Evolutionary conservation across 2,113 vertebrate genomes (phyloP), one percentile per base, ranked within the genome.

Genomic region (Daphoenositta chrysoptera): DNA sequence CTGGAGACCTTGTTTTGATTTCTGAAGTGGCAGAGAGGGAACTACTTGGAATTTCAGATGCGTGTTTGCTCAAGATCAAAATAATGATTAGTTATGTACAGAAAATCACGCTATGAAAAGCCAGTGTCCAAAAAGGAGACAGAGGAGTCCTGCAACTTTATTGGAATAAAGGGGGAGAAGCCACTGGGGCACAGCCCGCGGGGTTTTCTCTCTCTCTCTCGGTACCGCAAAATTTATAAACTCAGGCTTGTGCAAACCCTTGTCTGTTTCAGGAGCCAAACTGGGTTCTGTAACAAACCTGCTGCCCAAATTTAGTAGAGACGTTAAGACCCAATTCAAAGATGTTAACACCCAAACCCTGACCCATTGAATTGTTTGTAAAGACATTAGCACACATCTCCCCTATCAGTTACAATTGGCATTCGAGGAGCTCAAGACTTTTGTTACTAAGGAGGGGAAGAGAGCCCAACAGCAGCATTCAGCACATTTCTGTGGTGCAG

Each of bases 21-120:
- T 92, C 63, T 95, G 80, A 73, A 87, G 61, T 65, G 37, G 37
- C 33, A 83, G 24, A 92, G 50, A 73, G 72, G 42, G 63, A 93
- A 70, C 93, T 94, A 91, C 48, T 56, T 65, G 81, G 54, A 80
- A 79, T 63, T 90, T 94, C 37, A 76, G 73, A 56, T 85, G 26
- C 35, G 23, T 88, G 27, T 80, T 71, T 96, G 81, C 26, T 75
- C 48, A 81, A 93, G 65, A 86, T 91, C 60, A 77, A 93, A 97
- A 87, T 56, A 23, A 79, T 87, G 50, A 82, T 89, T 73, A 56
- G n/a, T 35, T 45, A 26, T 17, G 23, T n/a, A n/a, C 8, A 9
- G 42, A 47, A 47, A 47, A n/a, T 66, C 42, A 18, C 22, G 6
- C 31, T n/a, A 6, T 65, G 42, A 65, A 45, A 45, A 65, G 30